A percentile compares a stretch with the other conserved stretches of the same genome.
Conservation (phyloP, 2,113 vertebrate species). For the Passer montanus region DNA sequence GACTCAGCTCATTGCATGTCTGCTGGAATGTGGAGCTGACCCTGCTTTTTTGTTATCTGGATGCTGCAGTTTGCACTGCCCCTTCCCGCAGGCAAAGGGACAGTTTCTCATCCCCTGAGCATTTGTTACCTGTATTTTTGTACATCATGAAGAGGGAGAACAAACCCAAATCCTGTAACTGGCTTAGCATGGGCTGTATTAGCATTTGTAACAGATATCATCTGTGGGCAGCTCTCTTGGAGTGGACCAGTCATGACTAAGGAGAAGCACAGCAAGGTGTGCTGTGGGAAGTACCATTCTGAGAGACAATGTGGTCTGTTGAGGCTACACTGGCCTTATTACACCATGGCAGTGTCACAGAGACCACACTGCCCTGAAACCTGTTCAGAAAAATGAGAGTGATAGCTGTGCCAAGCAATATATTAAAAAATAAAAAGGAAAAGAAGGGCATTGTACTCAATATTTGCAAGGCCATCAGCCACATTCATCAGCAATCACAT, state of each 20-base stretch:
- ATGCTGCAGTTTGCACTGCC: neutral
- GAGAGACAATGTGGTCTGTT: neutral
- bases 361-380: neutral
- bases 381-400: neutral
- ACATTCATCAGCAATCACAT: neutral
- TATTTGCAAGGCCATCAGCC: neutral
- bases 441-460: neutral
- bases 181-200: neutral
- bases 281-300: neutral
- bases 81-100: neutral
- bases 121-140: neutral
- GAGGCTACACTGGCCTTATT: neutral
- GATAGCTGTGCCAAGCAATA: neutral
- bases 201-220: neutral
- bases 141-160: neutral
- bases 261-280: neutral
- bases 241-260: neutral
- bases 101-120: neutral
- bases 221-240: neutral
- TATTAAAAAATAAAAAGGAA: neutral
- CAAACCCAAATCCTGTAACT: neutral
- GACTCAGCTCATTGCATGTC: neutral
- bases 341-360: neutral
- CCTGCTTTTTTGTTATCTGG: neutral
- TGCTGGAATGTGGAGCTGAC: neutral